Base-by-base conservation (phyloP, 2,113 vertebrate genomes). In the Crocuta crocuta region DNA sequence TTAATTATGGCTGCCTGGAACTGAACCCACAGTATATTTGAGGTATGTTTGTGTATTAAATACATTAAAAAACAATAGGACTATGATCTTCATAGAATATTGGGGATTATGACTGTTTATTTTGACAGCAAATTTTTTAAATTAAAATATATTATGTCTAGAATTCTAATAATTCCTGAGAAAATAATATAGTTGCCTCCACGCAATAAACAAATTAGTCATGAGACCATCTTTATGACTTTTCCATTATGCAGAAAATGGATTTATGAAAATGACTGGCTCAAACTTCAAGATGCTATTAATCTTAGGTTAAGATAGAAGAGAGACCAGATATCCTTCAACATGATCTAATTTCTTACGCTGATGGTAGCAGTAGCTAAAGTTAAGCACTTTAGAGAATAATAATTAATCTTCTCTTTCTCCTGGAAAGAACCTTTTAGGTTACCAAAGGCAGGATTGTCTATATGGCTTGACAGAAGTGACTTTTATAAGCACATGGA, bases 121-220 rank as follows among this genome's bases (percentile, higher is more conserved):
- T 96, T 76, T 48, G 39, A 84, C 85, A 87, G 33, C 23, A 45
- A 43, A 23, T 79, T 80, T 94, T 93, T 79, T 55, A 45, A 45
- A 63, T n/a, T 7, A 83, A 93, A 92, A 89, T 88, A 48, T 33
- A 65, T 35, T 85, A 3, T 78, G 17, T 53, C 43, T 85, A 13
- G 13, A 61, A 19, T 95, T 91, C 15, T 94, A 95, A 93, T 94
- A 94, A 93, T 81, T 96, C 4, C 10, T 21, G 66, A 85, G 28
- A 65, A 85, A 94, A 50, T 0, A 93, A 63, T 9, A 78, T 23
- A 70, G 76, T 91, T 97, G 31, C 11, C 33, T 79, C 17, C 8
- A 85, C 58, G 26, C 68, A 91, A 81, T 73, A 93, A 97, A 84
- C 53, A 94, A 93, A 84, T 94, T 95, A 84, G 76, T 91, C 68